Base-by-base conservation (phyloP, 2,888 invertebrate genomes). In the Eupithecia dodoneata region DNA sequence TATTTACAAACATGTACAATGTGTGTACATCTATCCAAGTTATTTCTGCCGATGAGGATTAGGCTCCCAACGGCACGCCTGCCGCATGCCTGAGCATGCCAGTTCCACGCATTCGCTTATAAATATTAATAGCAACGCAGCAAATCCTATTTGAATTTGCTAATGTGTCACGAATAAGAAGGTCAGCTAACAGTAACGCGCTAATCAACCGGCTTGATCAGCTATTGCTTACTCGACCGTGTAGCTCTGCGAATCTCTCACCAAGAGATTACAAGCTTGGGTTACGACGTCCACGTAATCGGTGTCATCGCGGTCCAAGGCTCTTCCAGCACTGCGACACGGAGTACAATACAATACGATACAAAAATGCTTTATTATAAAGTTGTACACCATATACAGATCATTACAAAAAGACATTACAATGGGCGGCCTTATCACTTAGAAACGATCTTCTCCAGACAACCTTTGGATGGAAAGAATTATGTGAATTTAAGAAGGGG, bases 101-200 rank as follows among this genome's bases (percentile, higher is more conserved):
- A 77, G 77, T 81, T 80, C 79, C 80, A 79, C 63, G 55, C 78
- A 73, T 49, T 72, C 76, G 76, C 73, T 77, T 59, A 79, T 81
- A 73, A 80, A 81, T 83, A 81, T 81, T 79, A 72, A 82, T 80
- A 75, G 81, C 80, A 78, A 76, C 69, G 73, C 78, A 79, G 66
- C 70, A 71, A 78, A 76, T 76, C 79, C 81, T 82, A 84, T 85
- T 85, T 85, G 83, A 82, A 85, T 86, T 87, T 83, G 82, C 85
- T 82, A 84, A 86, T 83, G 79, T 82, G 81, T 79, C 81, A 79
- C 82, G 77, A 83, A 82, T 81, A 88, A 88, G 85, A 85, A 86
- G 90, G 91, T 90, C 91, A 89, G 80, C 78, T 92, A 92, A 91
- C 92, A 87, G 92, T 90, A 88, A 78, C 81, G 76, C 80, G 81